Evolutionary conservation across 2,888 invertebrate species (phyloP).

Genomic region (Protophormia terraenovae): DNA sequence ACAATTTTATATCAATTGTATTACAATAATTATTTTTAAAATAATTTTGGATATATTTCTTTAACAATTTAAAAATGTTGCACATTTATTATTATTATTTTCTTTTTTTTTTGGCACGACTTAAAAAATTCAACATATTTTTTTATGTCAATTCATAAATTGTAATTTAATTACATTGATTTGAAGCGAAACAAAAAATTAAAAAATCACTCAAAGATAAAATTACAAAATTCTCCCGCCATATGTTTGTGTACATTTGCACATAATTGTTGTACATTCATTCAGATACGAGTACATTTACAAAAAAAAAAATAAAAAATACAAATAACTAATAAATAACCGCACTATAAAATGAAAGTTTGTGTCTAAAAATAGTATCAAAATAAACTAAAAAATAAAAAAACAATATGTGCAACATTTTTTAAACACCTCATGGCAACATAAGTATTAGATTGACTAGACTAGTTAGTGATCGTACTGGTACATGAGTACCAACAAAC

Average conservation of each 20-base stretch:
- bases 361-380: constrained; percentile 64
- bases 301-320: constrained; percentile 33
- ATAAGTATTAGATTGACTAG: constrained; percentile 44
- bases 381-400: constrained; percentile 23
- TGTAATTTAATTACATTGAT: constrained; percentile 64
- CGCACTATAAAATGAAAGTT: constrained; percentile 65
- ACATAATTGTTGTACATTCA: constrained; percentile 38
- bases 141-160: constrained; percentile 55
- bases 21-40: no score
- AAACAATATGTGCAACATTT: constrained; percentile 53
- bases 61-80: not conserved
- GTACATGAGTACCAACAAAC: constrained; percentile 5
- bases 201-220: constrained; percentile 39
- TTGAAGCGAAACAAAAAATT: constrained; percentile 8
- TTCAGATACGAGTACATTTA: constrained; percentile 12
- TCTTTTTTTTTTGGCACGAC: not conserved
- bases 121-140: constrained; percentile 38
- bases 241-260: constrained; percentile 21
- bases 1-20: no score
- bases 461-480: constrained; percentile 2
- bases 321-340: constrained; percentile 48
- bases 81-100: no score
- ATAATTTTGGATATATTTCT: not conserved
- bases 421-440: constrained; percentile 60
- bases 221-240: constrained; percentile 52